Evolutionary conservation across 2,113 vertebrate species (phyloP), one percentile per base, ranked within the genome.

Genomic region (Rhegmatorhina hoffmannsi): DNA sequence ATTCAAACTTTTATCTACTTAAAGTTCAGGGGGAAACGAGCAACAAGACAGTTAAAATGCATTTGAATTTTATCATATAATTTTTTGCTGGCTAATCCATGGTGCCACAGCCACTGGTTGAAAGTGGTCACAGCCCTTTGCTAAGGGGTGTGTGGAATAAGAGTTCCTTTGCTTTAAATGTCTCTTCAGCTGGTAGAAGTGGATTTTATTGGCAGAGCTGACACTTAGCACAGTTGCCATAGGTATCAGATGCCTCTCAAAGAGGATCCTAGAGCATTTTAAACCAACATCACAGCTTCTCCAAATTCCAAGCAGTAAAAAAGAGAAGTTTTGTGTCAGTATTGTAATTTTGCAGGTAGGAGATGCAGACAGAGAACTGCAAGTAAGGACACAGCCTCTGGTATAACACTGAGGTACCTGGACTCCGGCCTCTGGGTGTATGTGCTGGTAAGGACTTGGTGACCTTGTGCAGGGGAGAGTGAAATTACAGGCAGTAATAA

Each of bases 371-470:
- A 0, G 64, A 85, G 43, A 53, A 14, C 16, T 58, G 33, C 0
- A 0, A 31, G 36, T 36, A 56, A 64, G 31, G 62, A 38, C 9
- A 2, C 10, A 13, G n/a, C 8, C 40, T 86, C 23, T 46, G 38
- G 31, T 4, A 3, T 26, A 9, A 55, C 1, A 1, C 3, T 17
- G 28, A 26, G 29, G 15, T 78, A 4, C 36, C 17, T 29, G 56
- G 28, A 33, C 8, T 21, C 70, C 24, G 36, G 0, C 19, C 53
- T 43, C 2, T 7, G 15, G 12, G 10, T 21, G 46, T 36, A 1
- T 0, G 1, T 50, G 50, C 29, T 49, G 4, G 20, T 52, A 26
- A 78, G 25, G 18, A 5, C 17, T 33, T 17, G 0, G 17, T 46
- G 46, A 49, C 25, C 21, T 25, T 7, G 36, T 31, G 44, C 49